These are phyloP conservation scores for Boloria selene DNA, from an alignment of 2,888 invertebrate species.

Conservation along the genomic window DNA sequence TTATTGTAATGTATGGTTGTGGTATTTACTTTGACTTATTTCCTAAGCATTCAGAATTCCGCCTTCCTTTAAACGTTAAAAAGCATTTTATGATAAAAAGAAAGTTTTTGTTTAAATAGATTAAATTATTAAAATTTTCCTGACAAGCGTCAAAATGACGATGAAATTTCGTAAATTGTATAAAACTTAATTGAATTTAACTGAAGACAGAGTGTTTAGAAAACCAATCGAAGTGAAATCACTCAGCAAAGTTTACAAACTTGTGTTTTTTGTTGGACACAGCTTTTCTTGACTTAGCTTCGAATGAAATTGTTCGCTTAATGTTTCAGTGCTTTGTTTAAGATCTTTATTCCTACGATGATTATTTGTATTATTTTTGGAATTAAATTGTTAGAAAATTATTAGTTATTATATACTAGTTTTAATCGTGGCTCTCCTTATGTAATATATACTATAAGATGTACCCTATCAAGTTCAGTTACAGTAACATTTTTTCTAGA, in stretches of 20 bases:
- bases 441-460: no score
- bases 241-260: constrained; percentile 17
- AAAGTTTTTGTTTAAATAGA: not conserved
- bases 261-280: constrained; percentile 13
- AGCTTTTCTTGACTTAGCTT: constrained; percentile 1
- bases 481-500: no score
- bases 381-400: no score
- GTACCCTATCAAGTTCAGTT: no score
- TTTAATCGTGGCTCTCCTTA: no score
- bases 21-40: no score
- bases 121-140: not conserved
- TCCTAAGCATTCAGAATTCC: no score
- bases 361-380: not conserved
- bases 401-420: no score
- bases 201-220: constrained; percentile 10
- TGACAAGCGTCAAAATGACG: not conserved
- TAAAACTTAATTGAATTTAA: constrained; percentile 2
- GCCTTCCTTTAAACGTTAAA: no score
- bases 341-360: not conserved
- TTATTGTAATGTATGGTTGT: no score
- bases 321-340: not conserved
- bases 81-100: no score
- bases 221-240: constrained; percentile 15
- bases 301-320: not conserved
- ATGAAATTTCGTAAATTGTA: not conserved